These are phyloP conservation scores for Thalassaphorura encarpata DNA, from an alignment of 1,140 invertebrate genomes.

Conservation along the genomic window DNA sequence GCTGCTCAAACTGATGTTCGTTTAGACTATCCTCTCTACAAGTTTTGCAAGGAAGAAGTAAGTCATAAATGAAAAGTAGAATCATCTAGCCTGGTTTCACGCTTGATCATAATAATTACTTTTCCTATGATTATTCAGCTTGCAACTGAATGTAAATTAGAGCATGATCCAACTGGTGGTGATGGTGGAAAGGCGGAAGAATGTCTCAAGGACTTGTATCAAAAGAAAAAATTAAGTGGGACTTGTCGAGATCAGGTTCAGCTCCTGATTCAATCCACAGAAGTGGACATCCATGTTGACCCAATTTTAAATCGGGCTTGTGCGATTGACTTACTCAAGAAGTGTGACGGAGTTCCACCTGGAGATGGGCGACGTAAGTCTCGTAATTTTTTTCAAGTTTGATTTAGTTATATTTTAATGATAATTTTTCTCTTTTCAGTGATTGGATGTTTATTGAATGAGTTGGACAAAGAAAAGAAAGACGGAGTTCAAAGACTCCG, in stretches of 20 bases:
- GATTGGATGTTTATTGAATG: constrained; percentile 23
- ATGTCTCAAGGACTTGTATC: constrained; percentile 74
- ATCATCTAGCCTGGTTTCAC: constrained; percentile 57
- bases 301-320: constrained; percentile 66
- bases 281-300: constrained; percentile 69
- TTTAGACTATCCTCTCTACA: constrained; percentile 34
- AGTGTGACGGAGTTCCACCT: constrained; percentile 67
- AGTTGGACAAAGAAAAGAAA: constrained; percentile 21
- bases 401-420: constrained; percentile 14
- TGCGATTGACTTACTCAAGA: constrained; percentile 65
- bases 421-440: constrained; percentile 36
- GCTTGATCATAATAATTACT: constrained; percentile 50
- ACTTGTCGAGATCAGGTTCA: constrained; percentile 71
- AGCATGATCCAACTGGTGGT: constrained; percentile 42
- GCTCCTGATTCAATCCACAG: constrained; percentile 46
- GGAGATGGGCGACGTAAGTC: constrained; percentile 73
- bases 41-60: constrained; percentile 21
- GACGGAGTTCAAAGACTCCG: constrained; percentile 5
- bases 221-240: constrained; percentile 57
- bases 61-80: constrained; percentile 58
- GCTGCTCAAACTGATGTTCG: constrained; percentile 46
- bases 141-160: constrained; percentile 30
- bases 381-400: constrained; percentile 13
- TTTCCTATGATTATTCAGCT: constrained; percentile 26
- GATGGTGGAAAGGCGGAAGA: constrained; percentile 58